These are phyloP conservation scores for Thalassarche chlororhynchos DNA, from an alignment of 2,113 vertebrate genomes.

Conservation along the genomic window DNA sequence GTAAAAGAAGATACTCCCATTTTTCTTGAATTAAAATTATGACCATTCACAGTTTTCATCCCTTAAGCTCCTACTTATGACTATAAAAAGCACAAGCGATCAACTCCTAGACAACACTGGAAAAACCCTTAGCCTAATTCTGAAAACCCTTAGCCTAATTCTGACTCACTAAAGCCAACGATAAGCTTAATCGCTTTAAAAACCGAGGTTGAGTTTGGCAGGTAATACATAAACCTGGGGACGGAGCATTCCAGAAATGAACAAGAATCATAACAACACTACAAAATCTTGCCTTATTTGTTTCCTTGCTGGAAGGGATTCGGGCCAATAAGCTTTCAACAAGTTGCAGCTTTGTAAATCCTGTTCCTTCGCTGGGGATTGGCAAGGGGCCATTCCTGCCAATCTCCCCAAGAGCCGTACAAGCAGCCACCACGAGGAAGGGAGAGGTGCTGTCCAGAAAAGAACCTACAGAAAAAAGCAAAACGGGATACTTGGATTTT, in stretches of 20 bases:
- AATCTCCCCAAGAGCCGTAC: constrained; percentile 93
- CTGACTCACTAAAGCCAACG: not conserved
- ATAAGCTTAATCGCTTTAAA: not conserved
- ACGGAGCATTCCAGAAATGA: not conserved
- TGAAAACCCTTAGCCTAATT: not conserved
- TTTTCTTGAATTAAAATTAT: not conserved
- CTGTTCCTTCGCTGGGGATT: constrained; percentile 86
- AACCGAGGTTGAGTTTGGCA: not conserved
- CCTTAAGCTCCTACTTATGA: not conserved
- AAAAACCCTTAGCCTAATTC: not conserved
- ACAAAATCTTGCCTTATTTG: constrained; percentile 82
- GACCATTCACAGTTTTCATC: not conserved
- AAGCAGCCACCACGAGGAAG: constrained; percentile 87
- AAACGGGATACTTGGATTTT: not conserved
- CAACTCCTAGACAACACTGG: not conserved
- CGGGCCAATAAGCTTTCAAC: constrained; percentile 90
- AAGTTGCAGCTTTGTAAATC: constrained; percentile 88
- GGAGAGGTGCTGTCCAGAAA: constrained; percentile 89
- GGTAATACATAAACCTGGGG: not conserved
- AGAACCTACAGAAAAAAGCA: constrained; percentile 76
- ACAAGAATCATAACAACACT: not conserved
- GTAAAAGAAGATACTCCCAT: not conserved
- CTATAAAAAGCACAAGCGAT: not conserved
- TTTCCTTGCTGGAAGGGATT: constrained; percentile 95
- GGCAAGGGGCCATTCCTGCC: constrained; percentile 89